phyloP scores from a whole-genome alignment of 2,797 vertebrate genomes.

The Eremophila alpestris region DNA sequence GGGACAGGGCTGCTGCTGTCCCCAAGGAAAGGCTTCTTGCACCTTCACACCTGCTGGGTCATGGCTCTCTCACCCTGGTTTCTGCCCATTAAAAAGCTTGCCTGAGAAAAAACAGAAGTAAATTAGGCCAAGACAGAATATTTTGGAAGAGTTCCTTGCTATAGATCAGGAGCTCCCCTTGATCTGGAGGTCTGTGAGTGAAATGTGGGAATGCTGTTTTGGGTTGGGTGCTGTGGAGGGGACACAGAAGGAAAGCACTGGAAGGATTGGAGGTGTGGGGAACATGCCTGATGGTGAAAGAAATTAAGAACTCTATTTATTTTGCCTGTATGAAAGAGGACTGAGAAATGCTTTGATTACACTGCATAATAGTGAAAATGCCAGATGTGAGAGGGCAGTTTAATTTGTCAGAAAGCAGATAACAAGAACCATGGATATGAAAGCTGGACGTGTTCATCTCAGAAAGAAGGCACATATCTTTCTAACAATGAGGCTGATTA shows the following conservation, averaged over 20 bases:
- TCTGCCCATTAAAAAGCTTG: background rate
- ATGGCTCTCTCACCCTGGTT: background rate
- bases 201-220: background rate
- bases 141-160: background rate
- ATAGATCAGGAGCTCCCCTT: background rate
- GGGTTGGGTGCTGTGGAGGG: background rate
- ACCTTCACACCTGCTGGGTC: background rate
- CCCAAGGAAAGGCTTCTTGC: background rate
- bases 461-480: background rate
- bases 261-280: background rate
- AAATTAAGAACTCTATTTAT: background rate
- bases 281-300: background rate
- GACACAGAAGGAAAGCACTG: background rate
- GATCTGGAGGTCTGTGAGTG: background rate
- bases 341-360: background rate
- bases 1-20: background rate
- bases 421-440: slow-evolving; percentile 14
- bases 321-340: background rate
- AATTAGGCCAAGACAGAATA: background rate
- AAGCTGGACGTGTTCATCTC: background rate
- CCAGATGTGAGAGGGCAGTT: background rate
- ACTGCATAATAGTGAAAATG: background rate
- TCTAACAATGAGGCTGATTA: slow-evolving; percentile 19
- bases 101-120: background rate
- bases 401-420: slow-evolving; percentile 25